These are phyloP conservation scores for Anhinga anhinga DNA, from an alignment of 2,113 vertebrate genomes.

Conservation along the genomic window DNA sequence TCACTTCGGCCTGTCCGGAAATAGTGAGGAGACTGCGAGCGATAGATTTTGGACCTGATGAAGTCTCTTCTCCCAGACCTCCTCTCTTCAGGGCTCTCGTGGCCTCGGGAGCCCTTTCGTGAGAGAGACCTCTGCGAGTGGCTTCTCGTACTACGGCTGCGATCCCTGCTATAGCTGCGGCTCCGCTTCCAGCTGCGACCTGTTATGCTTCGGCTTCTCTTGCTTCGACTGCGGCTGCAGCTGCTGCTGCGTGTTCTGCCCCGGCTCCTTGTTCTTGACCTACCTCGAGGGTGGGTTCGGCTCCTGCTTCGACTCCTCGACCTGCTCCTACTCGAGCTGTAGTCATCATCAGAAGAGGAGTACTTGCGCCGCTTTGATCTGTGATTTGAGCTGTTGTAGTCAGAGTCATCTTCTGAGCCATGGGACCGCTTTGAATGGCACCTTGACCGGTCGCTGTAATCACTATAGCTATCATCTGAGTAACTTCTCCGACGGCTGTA, in stretches of 20 bases:
- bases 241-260: conserved; percentile 89
- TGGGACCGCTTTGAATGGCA: conserved; percentile 83
- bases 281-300: conserved; percentile 71
- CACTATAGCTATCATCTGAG: conserved; percentile 90
- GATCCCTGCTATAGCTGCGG: conserved; percentile 87
- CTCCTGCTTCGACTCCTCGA: conserved; percentile 85
- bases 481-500: conserved; percentile 88
- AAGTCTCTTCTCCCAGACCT: conserved; percentile 83
- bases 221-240: conserved; percentile 84
- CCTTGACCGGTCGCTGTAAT: conserved; percentile 84
- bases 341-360: conserved; percentile 82
- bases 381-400: conserved; percentile 86
- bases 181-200: conserved; percentile 80
- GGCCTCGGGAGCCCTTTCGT: conserved; percentile 76
- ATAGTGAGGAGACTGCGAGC: conserved; percentile 92
- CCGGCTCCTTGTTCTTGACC: conserved; percentile 77
- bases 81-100: conserved; percentile 79
- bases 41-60: conserved; percentile 93
- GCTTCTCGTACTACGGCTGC: conserved; percentile 84
- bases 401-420: conserved; percentile 85
- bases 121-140: conserved; percentile 87
- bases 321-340: conserved; percentile 81
- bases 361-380: conserved; percentile 86
- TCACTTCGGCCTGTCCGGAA: conserved; percentile 69
- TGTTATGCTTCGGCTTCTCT: conserved; percentile 82